Evolutionary conservation across 2,113 vertebrate species (phyloP).

Genomic region (Corythornis cristatus): DNA sequence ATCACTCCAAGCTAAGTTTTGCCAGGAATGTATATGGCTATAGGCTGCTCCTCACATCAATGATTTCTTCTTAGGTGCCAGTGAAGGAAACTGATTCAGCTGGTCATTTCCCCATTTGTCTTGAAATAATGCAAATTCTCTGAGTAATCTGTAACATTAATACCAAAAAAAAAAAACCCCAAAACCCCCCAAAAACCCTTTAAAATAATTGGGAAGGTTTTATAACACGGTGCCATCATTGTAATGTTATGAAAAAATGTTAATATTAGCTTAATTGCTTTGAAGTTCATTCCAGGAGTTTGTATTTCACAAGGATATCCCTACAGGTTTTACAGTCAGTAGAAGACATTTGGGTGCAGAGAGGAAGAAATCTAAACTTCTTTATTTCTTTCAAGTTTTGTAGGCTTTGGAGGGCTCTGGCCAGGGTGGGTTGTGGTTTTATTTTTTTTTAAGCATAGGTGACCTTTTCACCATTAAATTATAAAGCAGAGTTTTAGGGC

Average conservation of each 20-base stretch:
- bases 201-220: constrained; percentile 58
- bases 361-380: constrained; percentile 22
- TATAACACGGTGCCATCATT: constrained; percentile 21
- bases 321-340: constrained; percentile 44
- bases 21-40: background rate
- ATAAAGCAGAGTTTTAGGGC: background rate
- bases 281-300: constrained; percentile 38
- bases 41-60: background rate
- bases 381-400: constrained; percentile 6
- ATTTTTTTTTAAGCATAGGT: background rate
- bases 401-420: background rate
- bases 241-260: constrained; percentile 44
- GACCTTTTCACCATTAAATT: background rate
- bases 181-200: background rate
- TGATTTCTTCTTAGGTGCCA: background rate
- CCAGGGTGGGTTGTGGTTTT: fast-evolving
- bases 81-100: background rate
- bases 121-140: constrained; percentile 30
- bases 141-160: constrained; percentile 25
- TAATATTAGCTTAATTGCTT: constrained; percentile 63
- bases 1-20: constrained; percentile 13
- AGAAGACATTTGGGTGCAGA: constrained; percentile 27
- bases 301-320: constrained; percentile 27
- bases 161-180: background rate
- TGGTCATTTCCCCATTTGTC: background rate